Base-by-base conservation (phyloP, 1,140 invertebrate genomes). In the Pseudoatta argentina region DNA sequence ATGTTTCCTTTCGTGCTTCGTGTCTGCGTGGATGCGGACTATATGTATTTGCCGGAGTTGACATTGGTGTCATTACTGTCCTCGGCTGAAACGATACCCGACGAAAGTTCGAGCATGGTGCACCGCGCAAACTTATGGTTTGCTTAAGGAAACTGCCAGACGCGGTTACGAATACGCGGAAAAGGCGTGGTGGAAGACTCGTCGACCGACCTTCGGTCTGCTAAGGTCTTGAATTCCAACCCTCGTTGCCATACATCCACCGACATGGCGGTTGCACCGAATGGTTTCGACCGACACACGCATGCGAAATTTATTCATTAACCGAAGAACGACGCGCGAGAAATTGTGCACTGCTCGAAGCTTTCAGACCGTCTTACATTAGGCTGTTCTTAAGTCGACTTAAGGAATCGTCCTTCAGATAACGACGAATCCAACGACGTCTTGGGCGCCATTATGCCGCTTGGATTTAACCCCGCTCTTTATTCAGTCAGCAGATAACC, bases 131-230 rank as follows among this genome's bases (percentile, higher is more conserved):
- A 92, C 89, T 92, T 91, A 88, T 51, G 79, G 91, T 93, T 88
- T 92, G 89, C 91, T 92, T 87, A 92, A 90, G 92, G 88, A 92
- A 92, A 93, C 89, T 87, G 81, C 72, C 78, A 79, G 86, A 88
- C 89, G 77, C 53, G 87, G 87, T 90, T 87, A 66, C 81, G 89
- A 92, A 92, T 92, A 92, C 92, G 91, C 79, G 85, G 73, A 93
- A 93, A 88, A 91, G 91, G 92, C 92, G 92, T 92, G 92, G 92
- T 87, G 85, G 92, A 89, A 89, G 88, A 86, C 91, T 91, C 91
- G 79, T 75, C 57, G 27, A 5, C 44, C 76, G 57, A 83, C 39
- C 66, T 69, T 21, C 39, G 66, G 66, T 51, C 66, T 44, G 24
- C 53, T 69, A 72, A 77, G 77, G 51, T 69, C 61, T 24, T 51